Percentiles rank a stretch among this genome's conserved stretches.
Conservation (phyloP, 2,113 vertebrate genomes). For the Elephantulus edwardii region DNA sequence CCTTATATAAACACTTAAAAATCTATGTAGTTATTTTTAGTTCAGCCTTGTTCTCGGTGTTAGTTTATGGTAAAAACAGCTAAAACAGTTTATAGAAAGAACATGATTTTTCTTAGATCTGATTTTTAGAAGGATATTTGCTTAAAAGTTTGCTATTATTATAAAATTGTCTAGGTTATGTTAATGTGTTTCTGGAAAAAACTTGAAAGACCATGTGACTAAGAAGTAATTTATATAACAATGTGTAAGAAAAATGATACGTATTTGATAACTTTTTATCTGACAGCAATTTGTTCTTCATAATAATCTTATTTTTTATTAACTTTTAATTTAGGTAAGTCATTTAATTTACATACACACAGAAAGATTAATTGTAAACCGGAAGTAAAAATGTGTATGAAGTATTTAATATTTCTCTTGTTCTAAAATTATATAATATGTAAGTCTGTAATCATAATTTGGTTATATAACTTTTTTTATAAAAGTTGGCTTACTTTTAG, state of each 20-base stretch:
- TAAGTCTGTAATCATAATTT: background rate
- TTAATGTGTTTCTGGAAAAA: conserved; percentile 6
- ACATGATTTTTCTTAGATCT: background rate
- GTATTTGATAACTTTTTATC: background rate
- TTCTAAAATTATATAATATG: conserved; percentile 30
- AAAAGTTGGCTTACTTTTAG: no score
- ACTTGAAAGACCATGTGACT: background rate
- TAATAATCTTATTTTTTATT: background rate
- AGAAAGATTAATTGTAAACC: background rate
- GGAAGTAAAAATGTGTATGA: background rate
- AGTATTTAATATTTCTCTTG: background rate
- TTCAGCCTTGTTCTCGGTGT: background rate
- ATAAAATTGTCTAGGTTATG: conserved; percentile 26
- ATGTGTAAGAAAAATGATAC: background rate
- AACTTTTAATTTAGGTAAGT: background rate
- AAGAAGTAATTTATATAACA: background rate
- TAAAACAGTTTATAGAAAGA: conserved; percentile 5
- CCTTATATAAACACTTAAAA: no score
- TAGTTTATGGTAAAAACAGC: background rate
- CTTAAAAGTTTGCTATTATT: background rate
- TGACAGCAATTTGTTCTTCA: conserved; percentile 14
- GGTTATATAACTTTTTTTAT: background rate
- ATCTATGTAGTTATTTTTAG: no score
- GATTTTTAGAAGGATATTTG: conserved; percentile 2
- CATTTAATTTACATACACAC: background rate